Evolutionary conservation across 2,888 invertebrate genomes (phyloP), one percentile per base, ranked within the genome.

Genomic region (Octonoba sinensis): DNA sequence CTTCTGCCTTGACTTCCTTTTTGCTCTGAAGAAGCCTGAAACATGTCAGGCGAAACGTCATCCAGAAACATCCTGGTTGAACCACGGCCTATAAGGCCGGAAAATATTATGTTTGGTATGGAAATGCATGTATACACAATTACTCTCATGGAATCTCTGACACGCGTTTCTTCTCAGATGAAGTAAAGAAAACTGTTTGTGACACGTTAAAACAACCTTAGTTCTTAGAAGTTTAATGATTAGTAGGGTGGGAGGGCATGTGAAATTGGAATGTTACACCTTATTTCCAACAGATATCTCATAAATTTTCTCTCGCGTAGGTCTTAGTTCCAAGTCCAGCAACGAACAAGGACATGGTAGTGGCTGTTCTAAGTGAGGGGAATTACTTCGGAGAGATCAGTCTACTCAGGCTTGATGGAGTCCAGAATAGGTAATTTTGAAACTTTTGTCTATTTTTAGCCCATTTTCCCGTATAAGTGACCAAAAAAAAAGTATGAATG

Each of bases 341-440:
- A 2, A 85, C 85, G 0, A 86, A 85, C 1, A 84, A 84, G n/a
- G 84, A 84, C 20, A 86, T 86, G 46, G 86, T 86, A 12, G 87
- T 88, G 0, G 86, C 87, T 6, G 86, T 86, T 8, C 79, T 88
- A 56, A 84, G 84, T 13, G 86, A 87, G 16, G 88, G 88, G 13
- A 87, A 87, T 75, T 87, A 87, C 77, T 88, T 88, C 65, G 88
- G 88, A 0, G 88, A 88, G 81, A 88, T 88, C 56, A 87, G 87
- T 72, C 83, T 88, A 1, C 85, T 88, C 20, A 86, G 87, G 60
- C 73, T 88, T 65, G 87, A 87, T 67, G 86, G 87, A 13, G 87
- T 87, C 0, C 87, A 87, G 76, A 87, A 87, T 74, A 86, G 87
- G 87, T 87, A 73, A 64, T 72, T 59, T 66, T 22, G 8, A 36